phyloP scores from a whole-genome alignment of 2,888 invertebrate genomes.

The Cataglyphis livida region DNA sequence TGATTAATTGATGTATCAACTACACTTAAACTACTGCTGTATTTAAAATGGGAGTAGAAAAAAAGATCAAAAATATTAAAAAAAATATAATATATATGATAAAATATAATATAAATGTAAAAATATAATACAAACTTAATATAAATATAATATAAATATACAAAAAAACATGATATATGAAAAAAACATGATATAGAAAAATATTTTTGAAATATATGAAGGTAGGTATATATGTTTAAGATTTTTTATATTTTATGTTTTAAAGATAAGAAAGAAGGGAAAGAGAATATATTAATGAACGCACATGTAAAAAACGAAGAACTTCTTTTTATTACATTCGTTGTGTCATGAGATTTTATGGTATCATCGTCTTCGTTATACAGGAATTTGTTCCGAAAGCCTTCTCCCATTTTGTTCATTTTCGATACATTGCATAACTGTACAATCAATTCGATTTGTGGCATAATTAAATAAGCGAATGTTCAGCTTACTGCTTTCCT shows the following conservation, averaged over 20 bases:
- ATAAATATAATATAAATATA: too few relatives aligned
- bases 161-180: neutral
- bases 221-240: neutral
- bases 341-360: slow-evolving; percentile 73
- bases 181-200: neutral
- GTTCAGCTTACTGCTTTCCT: neutral
- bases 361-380: slow-evolving; percentile 60
- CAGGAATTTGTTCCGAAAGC: slow-evolving; percentile 57
- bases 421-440: slow-evolving; percentile 41
- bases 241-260: neutral
- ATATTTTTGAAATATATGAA: neutral
- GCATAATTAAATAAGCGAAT: slow-evolving; percentile 33
- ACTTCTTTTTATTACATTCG: slow-evolving; percentile 76
- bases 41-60: neutral
- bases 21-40: neutral
- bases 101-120: neutral
- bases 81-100: neutral
- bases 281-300: slow-evolving; percentile 12
- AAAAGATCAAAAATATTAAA: neutral
- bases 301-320: slow-evolving; percentile 72
- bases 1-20: neutral
- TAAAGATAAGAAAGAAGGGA: neutral
- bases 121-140: neutral
- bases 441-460: slow-evolving; percentile 62
- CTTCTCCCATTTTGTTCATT: slow-evolving; percentile 30